phyloP scores from a whole-genome alignment of 2,113 vertebrate genomes.

The Melospiza georgiana region DNA sequence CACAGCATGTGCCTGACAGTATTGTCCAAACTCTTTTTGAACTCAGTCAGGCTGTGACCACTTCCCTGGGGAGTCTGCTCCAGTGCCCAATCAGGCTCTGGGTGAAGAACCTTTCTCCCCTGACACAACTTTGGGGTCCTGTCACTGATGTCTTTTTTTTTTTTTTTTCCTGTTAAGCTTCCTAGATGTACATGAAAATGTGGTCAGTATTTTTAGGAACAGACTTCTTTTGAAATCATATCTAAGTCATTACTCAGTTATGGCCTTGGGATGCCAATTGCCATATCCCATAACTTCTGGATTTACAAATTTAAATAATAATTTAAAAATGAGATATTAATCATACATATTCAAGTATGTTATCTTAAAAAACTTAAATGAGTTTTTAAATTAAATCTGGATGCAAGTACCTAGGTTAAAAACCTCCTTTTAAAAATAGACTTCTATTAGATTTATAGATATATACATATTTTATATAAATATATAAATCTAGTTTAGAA shows the following conservation, averaged over 20 bases:
- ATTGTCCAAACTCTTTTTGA: background rate
- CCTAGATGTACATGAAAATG: background rate
- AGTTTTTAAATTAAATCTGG: background rate
- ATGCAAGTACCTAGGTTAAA: background rate
- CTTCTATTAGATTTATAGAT: background rate
- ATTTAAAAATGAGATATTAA: background rate
- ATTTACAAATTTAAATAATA: background rate
- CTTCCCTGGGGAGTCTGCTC: background rate
- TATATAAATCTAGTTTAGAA: background rate
- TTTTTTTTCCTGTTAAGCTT: background rate
- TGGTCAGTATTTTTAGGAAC: background rate
- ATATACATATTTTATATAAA: background rate
- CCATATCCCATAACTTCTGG: background rate
- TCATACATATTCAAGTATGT: background rate
- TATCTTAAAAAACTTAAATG: background rate
- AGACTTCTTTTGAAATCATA: background rate
- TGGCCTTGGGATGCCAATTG: background rate
- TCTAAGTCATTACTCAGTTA: background rate
- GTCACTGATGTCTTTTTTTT: background rate
- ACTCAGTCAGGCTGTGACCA: background rate
- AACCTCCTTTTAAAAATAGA: background rate
- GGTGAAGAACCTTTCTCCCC: background rate
- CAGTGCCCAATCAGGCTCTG: background rate
- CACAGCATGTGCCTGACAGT: background rate
- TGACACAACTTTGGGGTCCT: background rate